Evolutionary conservation across 2,113 vertebrate species (phyloP).

Genomic region (Phoenicopterus ruber): DNA sequence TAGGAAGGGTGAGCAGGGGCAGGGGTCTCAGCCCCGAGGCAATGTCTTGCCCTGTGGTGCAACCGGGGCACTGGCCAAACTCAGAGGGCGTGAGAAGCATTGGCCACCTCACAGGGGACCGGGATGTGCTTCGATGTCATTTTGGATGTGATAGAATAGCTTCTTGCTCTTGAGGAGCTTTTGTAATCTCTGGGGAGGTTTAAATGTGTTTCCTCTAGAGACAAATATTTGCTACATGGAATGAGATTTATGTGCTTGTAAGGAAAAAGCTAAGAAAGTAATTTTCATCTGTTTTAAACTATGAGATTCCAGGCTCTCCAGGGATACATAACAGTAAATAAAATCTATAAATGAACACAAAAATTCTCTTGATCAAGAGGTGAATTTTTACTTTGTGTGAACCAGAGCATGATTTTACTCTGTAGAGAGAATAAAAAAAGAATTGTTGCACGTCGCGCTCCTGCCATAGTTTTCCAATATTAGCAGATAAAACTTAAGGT

Average conservation of each 20-base stretch:
- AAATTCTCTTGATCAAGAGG: not conserved
- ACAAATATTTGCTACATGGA: not conserved
- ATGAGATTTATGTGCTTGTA: not conserved
- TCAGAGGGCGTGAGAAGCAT: accelerated
- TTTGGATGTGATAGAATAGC: not conserved
- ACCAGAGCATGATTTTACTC: not conserved
- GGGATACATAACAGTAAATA: not conserved
- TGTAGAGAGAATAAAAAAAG: not conserved
- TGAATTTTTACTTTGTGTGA: not conserved
- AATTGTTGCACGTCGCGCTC: not conserved
- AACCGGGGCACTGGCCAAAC: not conserved
- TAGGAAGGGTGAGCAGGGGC: not conserved
- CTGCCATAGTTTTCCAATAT: not conserved
- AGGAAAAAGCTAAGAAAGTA: not conserved
- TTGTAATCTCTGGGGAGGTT: not conserved
- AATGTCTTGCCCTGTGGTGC: not conserved
- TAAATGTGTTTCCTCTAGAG: not conserved
- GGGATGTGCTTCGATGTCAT: not conserved
- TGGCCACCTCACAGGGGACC: not conserved
- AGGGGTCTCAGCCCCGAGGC: accelerated
- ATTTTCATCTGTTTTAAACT: not conserved
- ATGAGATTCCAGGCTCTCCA: not conserved
- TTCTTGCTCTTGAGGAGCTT: not conserved
- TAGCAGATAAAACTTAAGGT: not conserved
- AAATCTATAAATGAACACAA: not conserved